Conservation (phyloP, 2,888 invertebrate species). For the Aplocera efformata region DNA sequence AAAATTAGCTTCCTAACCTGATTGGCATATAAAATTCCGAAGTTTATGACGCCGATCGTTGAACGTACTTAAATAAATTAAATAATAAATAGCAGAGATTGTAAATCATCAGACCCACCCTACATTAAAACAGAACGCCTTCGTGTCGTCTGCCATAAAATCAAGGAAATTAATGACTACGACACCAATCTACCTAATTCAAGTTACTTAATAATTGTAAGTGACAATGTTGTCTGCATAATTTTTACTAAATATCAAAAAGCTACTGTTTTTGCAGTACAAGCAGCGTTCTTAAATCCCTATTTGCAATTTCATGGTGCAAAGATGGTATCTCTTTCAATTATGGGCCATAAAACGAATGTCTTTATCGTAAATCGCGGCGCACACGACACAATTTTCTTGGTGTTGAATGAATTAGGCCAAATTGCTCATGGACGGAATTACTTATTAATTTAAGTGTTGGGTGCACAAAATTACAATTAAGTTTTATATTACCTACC, state of each 20-base stretch:
- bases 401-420: constrained; percentile 22
- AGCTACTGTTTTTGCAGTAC: too few species aligned
- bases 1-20: neutral
- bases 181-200: neutral
- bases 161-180: constrained; percentile 1
- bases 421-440: constrained; percentile 17
- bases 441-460: constrained; percentile 14
- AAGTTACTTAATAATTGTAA: too few species aligned
- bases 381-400: constrained; percentile 21
- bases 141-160: constrained; percentile 7
- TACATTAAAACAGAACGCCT: neutral
- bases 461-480: constrained; percentile 3
- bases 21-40: constrained; percentile 1
- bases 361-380: constrained; percentile 21
- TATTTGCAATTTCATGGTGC: constrained; percentile 21
- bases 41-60: constrained; percentile 6
- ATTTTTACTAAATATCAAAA: too few species aligned
- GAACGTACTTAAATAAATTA: constrained; percentile 8
- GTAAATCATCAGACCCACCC: constrained; percentile 9
- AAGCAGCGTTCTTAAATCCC: constrained; percentile 11
- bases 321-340: constrained; percentile 21
- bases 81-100: constrained; percentile 5
- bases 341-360: constrained; percentile 24
- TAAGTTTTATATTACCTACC: too few species aligned
- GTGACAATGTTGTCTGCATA: too few species aligned